Evolutionary conservation across 2,113 vertebrate genomes (phyloP).

Genomic region (Uria lomvia): DNA sequence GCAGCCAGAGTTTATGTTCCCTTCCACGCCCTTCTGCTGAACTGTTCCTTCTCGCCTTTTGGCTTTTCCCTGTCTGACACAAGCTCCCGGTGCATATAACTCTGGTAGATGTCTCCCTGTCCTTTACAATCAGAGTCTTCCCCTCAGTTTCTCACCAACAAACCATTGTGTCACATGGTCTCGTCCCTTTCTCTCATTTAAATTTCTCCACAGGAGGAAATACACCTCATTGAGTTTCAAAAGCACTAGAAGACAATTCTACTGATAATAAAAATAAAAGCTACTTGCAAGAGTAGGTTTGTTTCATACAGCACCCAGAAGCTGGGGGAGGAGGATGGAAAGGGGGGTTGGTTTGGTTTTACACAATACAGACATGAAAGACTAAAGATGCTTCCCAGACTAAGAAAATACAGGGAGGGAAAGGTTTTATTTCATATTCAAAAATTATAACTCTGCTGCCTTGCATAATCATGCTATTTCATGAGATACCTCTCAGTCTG

Average conservation of each 20-base stretch:
- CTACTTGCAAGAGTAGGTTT: neutral
- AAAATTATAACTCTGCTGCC: neutral
- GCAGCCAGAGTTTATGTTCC: neutral
- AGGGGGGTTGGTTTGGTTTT: neutral
- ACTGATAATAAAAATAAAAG: neutral
- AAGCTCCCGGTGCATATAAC: neutral
- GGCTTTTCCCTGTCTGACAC: neutral
- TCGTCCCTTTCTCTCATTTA: neutral
- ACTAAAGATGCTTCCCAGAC: neutral
- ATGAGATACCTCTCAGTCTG: neutral
- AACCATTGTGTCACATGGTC: too few species aligned
- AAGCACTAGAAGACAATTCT: neutral
- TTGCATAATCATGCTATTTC: neutral
- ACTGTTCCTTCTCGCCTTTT: neutral
- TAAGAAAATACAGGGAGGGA: neutral
- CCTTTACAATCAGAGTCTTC: neutral
- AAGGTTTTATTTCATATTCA: neutral
- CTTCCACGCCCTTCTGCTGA: neutral
- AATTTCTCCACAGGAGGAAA: neutral
- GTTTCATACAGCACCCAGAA: neutral
- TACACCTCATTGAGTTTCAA: neutral
- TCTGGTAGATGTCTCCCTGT: neutral
- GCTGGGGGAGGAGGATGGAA: rapidly evolving
- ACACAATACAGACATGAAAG: neutral
- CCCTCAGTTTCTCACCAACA: neutral